Evolutionary conservation across 2,888 invertebrate genomes (phyloP).

Genomic region (Agrotis ipsilon): DNA sequence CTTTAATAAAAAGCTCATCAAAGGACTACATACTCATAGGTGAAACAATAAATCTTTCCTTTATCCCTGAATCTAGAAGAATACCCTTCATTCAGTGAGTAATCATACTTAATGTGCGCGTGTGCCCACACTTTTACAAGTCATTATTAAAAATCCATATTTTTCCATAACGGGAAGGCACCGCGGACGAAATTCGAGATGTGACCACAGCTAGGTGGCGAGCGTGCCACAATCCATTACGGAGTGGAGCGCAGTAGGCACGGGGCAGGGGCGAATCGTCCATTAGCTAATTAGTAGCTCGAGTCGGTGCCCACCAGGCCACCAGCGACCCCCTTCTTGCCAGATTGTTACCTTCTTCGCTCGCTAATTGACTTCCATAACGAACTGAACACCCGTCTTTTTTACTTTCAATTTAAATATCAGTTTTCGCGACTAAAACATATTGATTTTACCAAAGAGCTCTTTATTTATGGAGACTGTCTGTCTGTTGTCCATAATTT

Average conservation of each 20-base stretch:
- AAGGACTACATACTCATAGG: neutral
- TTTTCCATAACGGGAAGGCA: conserved; percentile 49
- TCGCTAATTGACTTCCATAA: conserved; percentile 84
- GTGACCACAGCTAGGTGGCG: conserved; percentile 71
- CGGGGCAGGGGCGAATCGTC: conserved; percentile 72
- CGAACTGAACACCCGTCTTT: conserved; percentile 62
- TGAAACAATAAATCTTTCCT: neutral
- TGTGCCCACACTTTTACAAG: conserved; percentile 30
- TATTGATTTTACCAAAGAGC: conserved; percentile 30
- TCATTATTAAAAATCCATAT: conserved; percentile 54
- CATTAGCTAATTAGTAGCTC: conserved; percentile 88
- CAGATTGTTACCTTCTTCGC: conserved; percentile 87
- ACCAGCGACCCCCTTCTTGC: conserved; percentile 85
- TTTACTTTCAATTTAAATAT: conserved; percentile 50
- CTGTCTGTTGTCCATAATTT: conserved; percentile 5
- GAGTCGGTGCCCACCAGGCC: conserved; percentile 62
- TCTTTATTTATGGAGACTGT: conserved; percentile 16
- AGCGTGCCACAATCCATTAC: conserved; percentile 89
- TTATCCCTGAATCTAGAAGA: neutral
- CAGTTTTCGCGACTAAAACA: conserved; percentile 33
- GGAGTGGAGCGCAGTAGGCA: conserved; percentile 57
- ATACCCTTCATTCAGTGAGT: neutral
- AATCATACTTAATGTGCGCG: conserved; percentile 8
- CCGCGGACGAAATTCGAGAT: conserved; percentile 79
- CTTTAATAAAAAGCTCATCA: too few species aligned